A percentile compares a stretch with the other conserved stretches of the same genome.
These are phyloP conservation scores for Lasioglossum calceatum DNA, from an alignment of 2,888 invertebrate species.

Conservation along the genomic window DNA sequence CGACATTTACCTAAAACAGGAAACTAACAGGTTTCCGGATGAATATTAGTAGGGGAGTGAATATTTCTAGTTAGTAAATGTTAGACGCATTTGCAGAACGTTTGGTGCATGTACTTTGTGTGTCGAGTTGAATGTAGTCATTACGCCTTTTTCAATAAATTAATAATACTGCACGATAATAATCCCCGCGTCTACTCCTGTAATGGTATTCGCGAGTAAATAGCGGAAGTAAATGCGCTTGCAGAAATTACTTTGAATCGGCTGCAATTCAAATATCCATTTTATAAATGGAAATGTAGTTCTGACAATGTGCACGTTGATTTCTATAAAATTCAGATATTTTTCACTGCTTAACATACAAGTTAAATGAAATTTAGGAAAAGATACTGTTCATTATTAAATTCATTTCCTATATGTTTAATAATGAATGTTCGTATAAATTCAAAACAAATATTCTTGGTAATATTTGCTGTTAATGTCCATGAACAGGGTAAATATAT, in stretches of 20 bases:
- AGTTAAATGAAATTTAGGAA: neutral
- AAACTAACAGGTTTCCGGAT: neutral
- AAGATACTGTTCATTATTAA: neutral
- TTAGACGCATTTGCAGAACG: neutral
- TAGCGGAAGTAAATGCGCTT: neutral
- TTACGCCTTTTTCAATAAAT: neutral
- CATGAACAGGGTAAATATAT: neutral
- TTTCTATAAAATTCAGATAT: neutral
- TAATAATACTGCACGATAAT: neutral
- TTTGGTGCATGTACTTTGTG: neutral
- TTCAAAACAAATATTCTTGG: neutral
- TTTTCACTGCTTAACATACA: neutral
- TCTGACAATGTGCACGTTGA: neutral
- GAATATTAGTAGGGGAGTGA: neutral
- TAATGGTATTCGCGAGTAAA: neutral
- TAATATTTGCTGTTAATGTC: neutral
- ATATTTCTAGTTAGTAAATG: conserved; percentile 18
- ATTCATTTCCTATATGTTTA: neutral
- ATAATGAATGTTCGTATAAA: neutral
- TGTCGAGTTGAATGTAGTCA: neutral
- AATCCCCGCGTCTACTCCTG: neutral
- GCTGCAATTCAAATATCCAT: neutral
- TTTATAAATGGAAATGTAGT: neutral
- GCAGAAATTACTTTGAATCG: conserved; percentile 11
- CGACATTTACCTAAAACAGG: conserved; percentile 1